Conservation (phyloP, 1,140 invertebrate species). For the Rhyacophila brunnea region DNA sequence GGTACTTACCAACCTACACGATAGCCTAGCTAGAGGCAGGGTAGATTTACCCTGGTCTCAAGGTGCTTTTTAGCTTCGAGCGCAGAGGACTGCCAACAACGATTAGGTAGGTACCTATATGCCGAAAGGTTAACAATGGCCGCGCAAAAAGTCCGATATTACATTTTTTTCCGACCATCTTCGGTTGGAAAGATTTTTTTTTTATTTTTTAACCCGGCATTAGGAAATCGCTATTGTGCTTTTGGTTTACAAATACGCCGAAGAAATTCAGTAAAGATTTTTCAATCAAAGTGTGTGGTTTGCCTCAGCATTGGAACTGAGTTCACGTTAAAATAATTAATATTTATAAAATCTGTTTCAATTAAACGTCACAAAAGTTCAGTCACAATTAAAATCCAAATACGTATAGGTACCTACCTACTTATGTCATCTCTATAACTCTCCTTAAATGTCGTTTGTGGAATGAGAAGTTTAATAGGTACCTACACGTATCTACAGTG, state of each 20-base stretch:
- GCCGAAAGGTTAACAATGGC: slow-evolving; percentile 25
- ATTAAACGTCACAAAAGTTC: too few species aligned
- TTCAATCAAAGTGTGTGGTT: slow-evolving; percentile 30
- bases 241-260: slow-evolving; percentile 10
- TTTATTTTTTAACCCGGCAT: slow-evolving; percentile 26
- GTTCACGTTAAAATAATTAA: too few species aligned
- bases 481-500: too few species aligned
- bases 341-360: not conserved
- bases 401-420: too few species aligned
- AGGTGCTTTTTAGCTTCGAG: slow-evolving; percentile 3
- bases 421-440: too few species aligned
- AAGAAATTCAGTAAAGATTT: slow-evolving; percentile 32
- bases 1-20: slow-evolving; percentile 5
- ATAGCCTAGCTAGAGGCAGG: too few species aligned
- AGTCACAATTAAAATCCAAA: too few species aligned
- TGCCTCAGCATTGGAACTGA: not conserved
- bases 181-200: slow-evolving; percentile 19
- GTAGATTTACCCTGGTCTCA: too few species aligned
- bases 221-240: slow-evolving; percentile 32
- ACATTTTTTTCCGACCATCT: slow-evolving; percentile 24
- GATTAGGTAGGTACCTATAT: slow-evolving; percentile 28
- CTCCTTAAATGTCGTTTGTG: too few species aligned
- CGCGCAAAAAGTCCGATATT: slow-evolving; percentile 25
- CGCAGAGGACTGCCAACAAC: slow-evolving; percentile 9
- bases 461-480: too few species aligned